phyloP scores from a whole-genome alignment of 2,797 vertebrate genomes.

The Esox masquinongy region DNA sequence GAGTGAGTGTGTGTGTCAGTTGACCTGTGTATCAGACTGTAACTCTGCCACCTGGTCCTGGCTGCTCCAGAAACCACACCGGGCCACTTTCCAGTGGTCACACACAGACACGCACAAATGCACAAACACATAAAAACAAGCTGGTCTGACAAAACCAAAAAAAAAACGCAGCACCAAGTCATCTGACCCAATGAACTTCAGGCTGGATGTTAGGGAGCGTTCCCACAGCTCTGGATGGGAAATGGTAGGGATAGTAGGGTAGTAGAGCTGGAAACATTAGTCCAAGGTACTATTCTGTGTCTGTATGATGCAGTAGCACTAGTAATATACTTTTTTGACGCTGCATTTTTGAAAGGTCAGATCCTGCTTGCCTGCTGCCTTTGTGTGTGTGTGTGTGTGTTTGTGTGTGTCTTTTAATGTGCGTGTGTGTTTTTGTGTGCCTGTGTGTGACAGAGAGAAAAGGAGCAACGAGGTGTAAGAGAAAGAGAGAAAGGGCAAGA shows the following conservation, averaged over 20 bases:
- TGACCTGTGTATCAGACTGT: background rate
- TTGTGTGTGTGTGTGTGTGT: conserved; percentile 7
- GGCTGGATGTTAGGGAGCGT: background rate
- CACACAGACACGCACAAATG: background rate
- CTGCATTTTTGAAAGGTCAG: background rate
- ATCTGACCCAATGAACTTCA: background rate
- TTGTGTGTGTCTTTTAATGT: background rate
- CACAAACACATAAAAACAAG: background rate
- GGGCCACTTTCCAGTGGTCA: background rate
- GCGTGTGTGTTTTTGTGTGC: background rate
- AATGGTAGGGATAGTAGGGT: no score
- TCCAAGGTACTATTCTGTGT: background rate
- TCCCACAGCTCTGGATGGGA: background rate
- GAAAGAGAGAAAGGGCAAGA: background rate
- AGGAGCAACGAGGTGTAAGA: background rate
- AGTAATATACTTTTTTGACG: background rate
- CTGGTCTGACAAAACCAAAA: background rate
- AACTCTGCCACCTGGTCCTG: background rate
- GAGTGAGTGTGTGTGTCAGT: background rate
- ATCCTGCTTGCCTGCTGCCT: background rate
- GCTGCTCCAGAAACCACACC: background rate
- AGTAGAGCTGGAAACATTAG: background rate
- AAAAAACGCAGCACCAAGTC: background rate
- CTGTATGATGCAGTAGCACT: background rate
- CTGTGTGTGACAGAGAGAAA: background rate